Evolutionary conservation across 1,140 invertebrate genomes (phyloP).

Genomic region (Saccostrea echinata): DNA sequence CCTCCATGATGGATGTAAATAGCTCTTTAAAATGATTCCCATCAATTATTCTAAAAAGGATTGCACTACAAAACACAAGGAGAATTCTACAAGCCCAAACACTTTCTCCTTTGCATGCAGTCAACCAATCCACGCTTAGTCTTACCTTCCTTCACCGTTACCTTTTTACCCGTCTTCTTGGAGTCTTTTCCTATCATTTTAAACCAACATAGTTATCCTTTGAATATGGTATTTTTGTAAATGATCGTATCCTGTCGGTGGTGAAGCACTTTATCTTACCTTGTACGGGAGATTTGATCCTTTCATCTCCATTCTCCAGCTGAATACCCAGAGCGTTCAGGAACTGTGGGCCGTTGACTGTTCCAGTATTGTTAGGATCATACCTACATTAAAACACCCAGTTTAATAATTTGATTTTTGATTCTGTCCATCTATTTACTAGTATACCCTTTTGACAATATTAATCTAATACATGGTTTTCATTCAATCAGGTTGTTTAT

Average conservation of each 20-base stretch:
- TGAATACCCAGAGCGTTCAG: constrained; percentile 75
- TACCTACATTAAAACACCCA: constrained; percentile 66
- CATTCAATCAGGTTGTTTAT: too few relatives aligned
- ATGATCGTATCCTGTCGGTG: background rate
- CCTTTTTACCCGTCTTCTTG: constrained; percentile 10
- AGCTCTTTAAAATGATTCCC: background rate
- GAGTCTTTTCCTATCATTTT: constrained; percentile 27
- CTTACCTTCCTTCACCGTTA: constrained; percentile 5
- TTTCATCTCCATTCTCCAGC: constrained; percentile 54
- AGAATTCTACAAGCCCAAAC: constrained; percentile 35
- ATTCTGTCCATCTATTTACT: background rate
- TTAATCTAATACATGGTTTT: too few relatives aligned
- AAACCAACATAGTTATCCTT: constrained; percentile 21
- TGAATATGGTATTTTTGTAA: background rate
- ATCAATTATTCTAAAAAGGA: background rate
- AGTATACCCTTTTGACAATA: background rate
- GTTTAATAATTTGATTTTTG: background rate
- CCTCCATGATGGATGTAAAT: background rate
- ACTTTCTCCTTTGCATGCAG: constrained; percentile 14
- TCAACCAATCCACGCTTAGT: constrained; percentile 22
- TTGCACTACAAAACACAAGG: constrained; percentile 2
- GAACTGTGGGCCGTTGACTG: constrained; percentile 71
- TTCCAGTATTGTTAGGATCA: constrained; percentile 72
- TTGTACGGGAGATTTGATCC: background rate
- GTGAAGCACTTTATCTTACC: background rate